Evolutionary conservation across 2,888 invertebrate species (phyloP).

Genomic region (Bembecia ichneumoniformis): DNA sequence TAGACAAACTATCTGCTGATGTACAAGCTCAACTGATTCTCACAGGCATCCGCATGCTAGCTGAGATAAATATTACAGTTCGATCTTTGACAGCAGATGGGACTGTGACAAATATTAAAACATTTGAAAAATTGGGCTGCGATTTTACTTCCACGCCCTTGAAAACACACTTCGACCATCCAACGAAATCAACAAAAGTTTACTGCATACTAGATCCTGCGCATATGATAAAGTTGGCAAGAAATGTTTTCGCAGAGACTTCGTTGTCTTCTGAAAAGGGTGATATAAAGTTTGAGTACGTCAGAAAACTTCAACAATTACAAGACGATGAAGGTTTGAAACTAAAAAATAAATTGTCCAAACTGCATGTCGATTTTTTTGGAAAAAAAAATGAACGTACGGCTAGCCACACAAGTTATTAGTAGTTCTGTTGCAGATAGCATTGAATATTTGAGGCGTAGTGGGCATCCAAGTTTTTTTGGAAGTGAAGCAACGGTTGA

Average conservation of each 20-base stretch:
- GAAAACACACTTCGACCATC: conserved; percentile 9
- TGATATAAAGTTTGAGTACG: conserved; percentile 1
- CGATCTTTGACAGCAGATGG: conserved; percentile 10
- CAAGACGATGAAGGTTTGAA: conserved; percentile 13
- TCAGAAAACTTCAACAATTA: conserved; percentile 9
- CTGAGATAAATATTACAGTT: conserved; percentile 8
- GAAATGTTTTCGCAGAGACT: conserved; percentile 9
- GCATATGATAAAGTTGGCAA: conserved; percentile 9
- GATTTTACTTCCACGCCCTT: not conserved
- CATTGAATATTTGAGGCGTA: conserved; percentile 8
- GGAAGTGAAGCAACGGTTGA: conserved; percentile 11
- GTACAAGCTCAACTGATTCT: conserved; percentile 7
- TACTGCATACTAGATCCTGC: conserved; percentile 10
- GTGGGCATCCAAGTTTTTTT: conserved; percentile 5
- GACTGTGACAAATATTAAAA: conserved; percentile 4
- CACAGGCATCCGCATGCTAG: conserved; percentile 7
- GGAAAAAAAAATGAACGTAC: conserved; percentile 13
- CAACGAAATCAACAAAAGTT: conserved; percentile 3
- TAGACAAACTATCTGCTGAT: conserved; percentile 7
- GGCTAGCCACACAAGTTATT: conserved; percentile 9
- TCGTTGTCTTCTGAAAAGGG: conserved; percentile 2
- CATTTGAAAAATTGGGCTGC: conserved; percentile 6
- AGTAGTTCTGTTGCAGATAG: conserved; percentile 11
- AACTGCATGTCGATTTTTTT: conserved; percentile 6
- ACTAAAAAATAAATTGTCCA: conserved; percentile 4